Evolutionary conservation across 2,113 vertebrate species (phyloP).

Genomic region (Nothobranchius furzeri): DNA sequence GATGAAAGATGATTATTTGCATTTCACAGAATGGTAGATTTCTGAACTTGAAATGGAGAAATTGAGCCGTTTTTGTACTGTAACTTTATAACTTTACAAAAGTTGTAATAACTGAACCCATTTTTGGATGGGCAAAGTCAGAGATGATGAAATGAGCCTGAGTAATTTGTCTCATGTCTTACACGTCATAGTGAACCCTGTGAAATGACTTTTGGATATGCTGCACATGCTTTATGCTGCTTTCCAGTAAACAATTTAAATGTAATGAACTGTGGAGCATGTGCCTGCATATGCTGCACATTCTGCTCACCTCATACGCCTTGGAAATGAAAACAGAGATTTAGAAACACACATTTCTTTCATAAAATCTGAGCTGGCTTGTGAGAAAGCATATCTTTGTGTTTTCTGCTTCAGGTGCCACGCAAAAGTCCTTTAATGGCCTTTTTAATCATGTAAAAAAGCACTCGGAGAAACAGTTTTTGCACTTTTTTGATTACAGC

Average conservation of each 20-base stretch:
- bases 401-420: slow-evolving; percentile 65
- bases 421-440: slow-evolving; percentile 46
- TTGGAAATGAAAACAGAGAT: slow-evolving; percentile 35
- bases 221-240: slow-evolving; percentile 17
- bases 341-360: background rate
- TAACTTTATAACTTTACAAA: background rate
- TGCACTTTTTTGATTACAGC: too few species aligned
- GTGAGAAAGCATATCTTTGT: slow-evolving; percentile 17
- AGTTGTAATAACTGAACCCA: too few species aligned
- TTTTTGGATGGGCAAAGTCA: too few species aligned
- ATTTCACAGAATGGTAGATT: background rate
- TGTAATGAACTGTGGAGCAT: slow-evolving; percentile 39
- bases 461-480: too few species aligned
- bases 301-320: slow-evolving; percentile 62
- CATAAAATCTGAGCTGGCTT: background rate
- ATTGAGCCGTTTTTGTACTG: background rate
- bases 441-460: slow-evolving; percentile 48
- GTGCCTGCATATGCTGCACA: slow-evolving; percentile 56
- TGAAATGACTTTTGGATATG: background rate
- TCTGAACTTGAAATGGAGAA: background rate
- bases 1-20: background rate
- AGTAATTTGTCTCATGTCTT: background rate
- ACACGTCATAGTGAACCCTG: too few species aligned
- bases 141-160: background rate
- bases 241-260: slow-evolving; percentile 29